Conservation (phyloP, 2,113 vertebrate species). For the Crotophaga sulcirostris region DNA sequence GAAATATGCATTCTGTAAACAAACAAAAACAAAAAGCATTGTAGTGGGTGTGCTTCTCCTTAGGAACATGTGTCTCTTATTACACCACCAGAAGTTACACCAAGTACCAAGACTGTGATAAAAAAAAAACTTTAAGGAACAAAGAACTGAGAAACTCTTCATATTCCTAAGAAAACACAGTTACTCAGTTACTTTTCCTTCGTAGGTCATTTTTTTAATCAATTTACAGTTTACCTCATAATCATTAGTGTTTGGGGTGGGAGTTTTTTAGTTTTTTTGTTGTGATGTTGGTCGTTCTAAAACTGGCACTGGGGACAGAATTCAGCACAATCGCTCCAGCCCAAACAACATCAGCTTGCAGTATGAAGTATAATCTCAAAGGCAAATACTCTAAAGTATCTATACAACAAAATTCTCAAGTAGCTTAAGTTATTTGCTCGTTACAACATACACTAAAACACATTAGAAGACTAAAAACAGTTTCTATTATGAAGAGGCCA, state of each 20-base stretch:
- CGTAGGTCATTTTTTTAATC: background rate
- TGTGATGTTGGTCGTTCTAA: background rate
- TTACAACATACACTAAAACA: background rate
- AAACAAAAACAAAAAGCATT: background rate
- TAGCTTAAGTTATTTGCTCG: background rate
- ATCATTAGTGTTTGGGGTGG: background rate
- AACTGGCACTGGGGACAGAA: background rate
- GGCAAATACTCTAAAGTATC: background rate
- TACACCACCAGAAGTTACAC: background rate
- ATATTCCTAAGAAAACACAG: background rate
- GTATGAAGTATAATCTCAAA: background rate
- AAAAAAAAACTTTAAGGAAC: background rate
- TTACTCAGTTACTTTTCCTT: background rate
- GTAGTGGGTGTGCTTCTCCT: background rate
- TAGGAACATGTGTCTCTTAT: fast-evolving
- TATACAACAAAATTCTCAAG: background rate
- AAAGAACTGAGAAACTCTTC: background rate
- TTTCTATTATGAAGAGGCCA: background rate
- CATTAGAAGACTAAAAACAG: background rate
- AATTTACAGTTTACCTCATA: background rate
- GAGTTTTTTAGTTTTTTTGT: background rate
- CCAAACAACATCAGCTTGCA: background rate
- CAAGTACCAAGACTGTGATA: background rate
- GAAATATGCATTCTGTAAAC: background rate
- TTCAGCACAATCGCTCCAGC: background rate